Percentiles rank a stretch among this genome's conserved stretches.
phyloP scores from a whole-genome alignment of 2,888 invertebrate species.

The Drosophila anceps region DNA sequence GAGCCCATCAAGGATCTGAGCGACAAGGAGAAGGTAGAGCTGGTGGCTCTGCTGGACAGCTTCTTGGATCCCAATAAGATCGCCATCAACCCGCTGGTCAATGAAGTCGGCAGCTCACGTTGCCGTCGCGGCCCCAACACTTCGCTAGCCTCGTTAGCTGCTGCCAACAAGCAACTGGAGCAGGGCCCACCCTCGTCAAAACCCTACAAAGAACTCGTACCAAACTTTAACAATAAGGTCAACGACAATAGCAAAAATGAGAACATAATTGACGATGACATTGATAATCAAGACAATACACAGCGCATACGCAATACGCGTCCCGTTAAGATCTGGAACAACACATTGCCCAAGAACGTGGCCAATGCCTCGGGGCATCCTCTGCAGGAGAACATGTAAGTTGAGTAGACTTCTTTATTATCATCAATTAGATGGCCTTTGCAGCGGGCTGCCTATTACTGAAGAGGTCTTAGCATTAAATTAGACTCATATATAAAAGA shows the following conservation, averaged over 20 bases:
- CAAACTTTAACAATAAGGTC: too few relatives aligned
- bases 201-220: background rate
- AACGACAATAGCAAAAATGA: background rate
- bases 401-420: background rate
- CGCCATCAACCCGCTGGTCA: background rate
- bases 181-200: background rate
- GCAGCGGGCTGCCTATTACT: too few relatives aligned
- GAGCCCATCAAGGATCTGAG: background rate
- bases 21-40: constrained; percentile 1
- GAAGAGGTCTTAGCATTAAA: too few relatives aligned
- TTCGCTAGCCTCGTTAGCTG: too few relatives aligned
- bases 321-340: background rate
- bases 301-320: background rate
- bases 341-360: background rate
- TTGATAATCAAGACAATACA: background rate
- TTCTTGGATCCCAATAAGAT: constrained; percentile 6
- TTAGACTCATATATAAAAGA: too few relatives aligned
- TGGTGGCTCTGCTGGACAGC: constrained; percentile 1
- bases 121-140: background rate
- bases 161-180: background rate
- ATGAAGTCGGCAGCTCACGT: background rate
- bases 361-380: background rate
- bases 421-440: too few relatives aligned
- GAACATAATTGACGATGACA: background rate
- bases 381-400: background rate